Conservation (phyloP, 2,888 invertebrate species). For the Tenthredo mesomela region DNA sequence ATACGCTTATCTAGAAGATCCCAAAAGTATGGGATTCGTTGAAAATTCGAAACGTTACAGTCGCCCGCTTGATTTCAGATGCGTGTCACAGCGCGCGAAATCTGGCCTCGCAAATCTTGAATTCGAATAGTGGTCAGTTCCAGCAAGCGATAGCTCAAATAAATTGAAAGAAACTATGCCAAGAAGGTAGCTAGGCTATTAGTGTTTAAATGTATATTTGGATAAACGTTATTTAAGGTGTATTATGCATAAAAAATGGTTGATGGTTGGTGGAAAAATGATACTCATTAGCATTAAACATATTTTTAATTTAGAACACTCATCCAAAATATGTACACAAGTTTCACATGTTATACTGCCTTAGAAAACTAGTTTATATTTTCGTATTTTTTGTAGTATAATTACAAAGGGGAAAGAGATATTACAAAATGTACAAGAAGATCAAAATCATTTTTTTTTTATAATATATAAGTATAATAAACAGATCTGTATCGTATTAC, state of each 20-base stretch:
- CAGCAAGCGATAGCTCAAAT: not conserved
- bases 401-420: constrained; percentile 74
- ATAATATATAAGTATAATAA: constrained; percentile 54
- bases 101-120: not conserved
- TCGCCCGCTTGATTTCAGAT: not conserved
- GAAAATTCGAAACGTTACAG: not conserved
- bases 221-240: not conserved
- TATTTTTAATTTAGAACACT: constrained; percentile 77
- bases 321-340: constrained; percentile 76
- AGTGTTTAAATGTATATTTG: not conserved
- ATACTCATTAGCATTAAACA: constrained; percentile 70
- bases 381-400: constrained; percentile 67
- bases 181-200: not conserved
- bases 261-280: not conserved
- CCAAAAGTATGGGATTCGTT: not conserved
- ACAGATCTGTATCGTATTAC: constrained; percentile 65
- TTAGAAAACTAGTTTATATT: constrained; percentile 71
- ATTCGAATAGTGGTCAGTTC: not conserved
- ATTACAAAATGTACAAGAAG: constrained; percentile 76
- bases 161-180: not conserved
- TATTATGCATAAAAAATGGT: not conserved
- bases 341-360: constrained; percentile 73
- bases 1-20: not conserved
- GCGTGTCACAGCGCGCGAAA: constrained; percentile 14
- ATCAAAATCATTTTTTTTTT: constrained; percentile 67